Evolutionary conservation across 2,797 vertebrate species (phyloP).

Genomic region (Microhierax caerulescens): DNA sequence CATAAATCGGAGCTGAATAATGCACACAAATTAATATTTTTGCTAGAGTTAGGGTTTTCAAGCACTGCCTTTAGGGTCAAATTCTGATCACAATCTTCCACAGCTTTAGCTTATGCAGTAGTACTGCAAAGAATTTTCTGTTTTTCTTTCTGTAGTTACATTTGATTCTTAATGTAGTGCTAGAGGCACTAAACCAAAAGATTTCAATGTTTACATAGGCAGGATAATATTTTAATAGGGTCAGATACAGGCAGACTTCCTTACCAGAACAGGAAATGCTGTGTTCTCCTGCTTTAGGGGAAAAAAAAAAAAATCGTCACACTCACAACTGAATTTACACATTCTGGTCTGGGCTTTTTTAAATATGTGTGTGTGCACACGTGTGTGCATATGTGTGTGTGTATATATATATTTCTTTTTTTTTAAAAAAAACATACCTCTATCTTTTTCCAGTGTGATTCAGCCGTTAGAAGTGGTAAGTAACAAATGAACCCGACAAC

Average conservation of each 20-base stretch:
- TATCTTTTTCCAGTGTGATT: not conserved
- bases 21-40: not conserved
- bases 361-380: too few species aligned
- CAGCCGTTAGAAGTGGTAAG: not conserved
- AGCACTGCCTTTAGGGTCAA: not conserved
- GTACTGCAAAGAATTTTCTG: not conserved
- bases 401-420: too few species aligned
- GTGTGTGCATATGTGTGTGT: too few species aligned
- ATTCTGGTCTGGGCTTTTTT: not conserved
- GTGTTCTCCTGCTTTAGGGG: too few species aligned
- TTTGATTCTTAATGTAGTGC: not conserved
- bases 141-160: not conserved
- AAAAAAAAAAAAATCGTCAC: not conserved
- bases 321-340: not conserved
- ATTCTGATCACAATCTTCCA: not conserved
- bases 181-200: not conserved
- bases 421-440: not conserved
- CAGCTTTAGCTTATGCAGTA: not conserved
- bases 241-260: not conserved
- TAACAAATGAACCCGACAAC: not conserved
- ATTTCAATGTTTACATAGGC: not conserved
- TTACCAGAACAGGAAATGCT: not conserved
- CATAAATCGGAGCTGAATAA: not conserved
- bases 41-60: not conserved
- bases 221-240: not conserved